Percentiles rank a stretch among this genome's conserved stretches.
Conservation (phyloP, 2,113 vertebrate species). For the Eudyptes chrysolophus region DNA sequence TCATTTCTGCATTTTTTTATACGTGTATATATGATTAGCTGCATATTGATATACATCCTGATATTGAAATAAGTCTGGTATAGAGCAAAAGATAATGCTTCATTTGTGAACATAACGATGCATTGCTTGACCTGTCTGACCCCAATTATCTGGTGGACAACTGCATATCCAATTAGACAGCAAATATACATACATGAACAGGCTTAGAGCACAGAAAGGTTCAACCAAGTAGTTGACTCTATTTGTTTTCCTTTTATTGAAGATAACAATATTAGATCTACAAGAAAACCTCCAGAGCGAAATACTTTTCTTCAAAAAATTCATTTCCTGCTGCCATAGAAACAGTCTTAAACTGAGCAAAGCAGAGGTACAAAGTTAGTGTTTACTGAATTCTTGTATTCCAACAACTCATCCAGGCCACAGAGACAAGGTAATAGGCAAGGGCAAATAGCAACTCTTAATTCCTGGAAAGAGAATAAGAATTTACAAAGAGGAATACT, state of each 20-base stretch:
- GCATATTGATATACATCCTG: neutral
- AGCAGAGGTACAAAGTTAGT: neutral
- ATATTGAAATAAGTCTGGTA: neutral
- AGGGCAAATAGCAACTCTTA: neutral
- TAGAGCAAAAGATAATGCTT: neutral
- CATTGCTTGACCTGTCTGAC: neutral
- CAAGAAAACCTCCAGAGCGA: neutral
- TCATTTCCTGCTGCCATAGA: neutral
- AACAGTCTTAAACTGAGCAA: neutral
- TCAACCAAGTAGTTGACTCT: neutral
- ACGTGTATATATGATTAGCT: neutral
- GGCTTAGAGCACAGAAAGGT: neutral
- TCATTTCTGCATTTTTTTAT: neutral
- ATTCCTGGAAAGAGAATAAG: neutral
- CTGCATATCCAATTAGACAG: neutral
- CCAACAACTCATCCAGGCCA: neutral
- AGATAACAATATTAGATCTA: neutral
- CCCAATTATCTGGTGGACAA: neutral
- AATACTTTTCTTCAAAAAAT: neutral
- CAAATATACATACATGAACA: neutral
- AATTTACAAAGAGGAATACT: neutral
- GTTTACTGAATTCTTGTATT: neutral
- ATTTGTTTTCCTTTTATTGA: neutral
- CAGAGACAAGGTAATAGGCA: neutral
- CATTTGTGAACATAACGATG: neutral